Conservation (phyloP, 2,888 invertebrate species). For the Pediacus dermestoides region DNA sequence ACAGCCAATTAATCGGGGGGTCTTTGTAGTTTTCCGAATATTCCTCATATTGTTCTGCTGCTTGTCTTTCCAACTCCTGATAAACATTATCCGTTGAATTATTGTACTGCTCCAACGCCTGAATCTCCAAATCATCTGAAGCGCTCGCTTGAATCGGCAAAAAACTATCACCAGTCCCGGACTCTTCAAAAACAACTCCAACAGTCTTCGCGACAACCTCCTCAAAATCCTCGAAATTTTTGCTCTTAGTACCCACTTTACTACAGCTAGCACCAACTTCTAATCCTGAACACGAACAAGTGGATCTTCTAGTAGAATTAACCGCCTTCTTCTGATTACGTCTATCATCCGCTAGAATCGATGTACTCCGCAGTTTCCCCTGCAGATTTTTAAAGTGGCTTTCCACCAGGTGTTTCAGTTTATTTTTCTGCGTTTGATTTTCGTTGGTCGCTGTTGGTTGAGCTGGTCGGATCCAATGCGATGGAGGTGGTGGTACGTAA, state of each 20-base stretch:
- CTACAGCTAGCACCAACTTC: conserved; percentile 5
- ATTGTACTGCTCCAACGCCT: conserved; percentile 59
- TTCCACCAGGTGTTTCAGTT: too few relatives aligned
- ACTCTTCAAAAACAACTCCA: conserved; percentile 31
- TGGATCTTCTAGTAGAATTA: background rate
- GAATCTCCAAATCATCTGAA: conserved; percentile 57
- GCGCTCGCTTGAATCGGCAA: conserved; percentile 32
- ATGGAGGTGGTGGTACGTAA: conserved; percentile 10
- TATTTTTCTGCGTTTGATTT: too few relatives aligned
- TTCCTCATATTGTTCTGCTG: conserved; percentile 64
- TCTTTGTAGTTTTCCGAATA: too few relatives aligned
- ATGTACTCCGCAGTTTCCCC: background rate
- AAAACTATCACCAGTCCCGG: conserved; percentile 20
- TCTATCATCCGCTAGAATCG: too few relatives aligned
- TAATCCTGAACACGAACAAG: conserved; percentile 16
- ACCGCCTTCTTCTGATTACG: background rate
- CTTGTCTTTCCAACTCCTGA: conserved; percentile 62
- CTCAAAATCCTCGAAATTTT: conserved; percentile 24
- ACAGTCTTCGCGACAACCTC: conserved; percentile 29
- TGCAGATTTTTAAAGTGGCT: too few relatives aligned
- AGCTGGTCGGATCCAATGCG: too few relatives aligned
- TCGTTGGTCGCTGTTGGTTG: too few relatives aligned
- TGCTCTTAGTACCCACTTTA: conserved; percentile 4
- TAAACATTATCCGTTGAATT: conserved; percentile 56
- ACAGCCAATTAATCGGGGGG: too few relatives aligned